A percentile compares a stretch with the other conserved stretches of the same genome.
Evolutionary conservation across 2,113 vertebrate species (phyloP).

Genomic region (Lutjanus erythropterus): DNA sequence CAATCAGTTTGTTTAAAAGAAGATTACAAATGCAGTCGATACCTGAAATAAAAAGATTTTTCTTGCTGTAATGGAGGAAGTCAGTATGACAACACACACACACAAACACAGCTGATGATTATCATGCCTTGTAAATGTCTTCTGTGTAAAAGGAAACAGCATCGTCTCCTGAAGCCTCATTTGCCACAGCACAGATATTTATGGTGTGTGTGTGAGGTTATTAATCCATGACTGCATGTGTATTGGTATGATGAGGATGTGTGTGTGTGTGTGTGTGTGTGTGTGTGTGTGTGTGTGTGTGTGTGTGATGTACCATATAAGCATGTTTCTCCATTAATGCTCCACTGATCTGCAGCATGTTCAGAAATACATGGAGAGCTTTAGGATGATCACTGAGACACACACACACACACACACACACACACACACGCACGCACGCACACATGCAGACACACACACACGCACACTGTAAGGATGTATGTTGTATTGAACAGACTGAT

Average conservation of each 20-base stretch:
- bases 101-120: not conserved
- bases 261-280: constrained; percentile 17
- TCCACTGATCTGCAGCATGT: constrained; percentile 14
- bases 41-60: too few relatives aligned
- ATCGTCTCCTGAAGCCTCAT: constrained; percentile 2
- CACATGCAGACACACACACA: constrained; percentile 11
- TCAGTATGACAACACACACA: not conserved
- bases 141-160: not conserved
- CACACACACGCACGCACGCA: constrained; percentile 14
- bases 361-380: constrained; percentile 10
- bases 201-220: constrained; percentile 2
- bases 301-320: constrained; percentile 33
- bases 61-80: too few relatives aligned
- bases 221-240: constrained; percentile 12
- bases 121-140: not conserved
- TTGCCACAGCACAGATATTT: not conserved
- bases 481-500: not conserved
- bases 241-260: constrained; percentile 12
- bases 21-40: too few relatives aligned
- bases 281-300: constrained; percentile 22
- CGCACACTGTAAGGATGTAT: not conserved
- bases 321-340: constrained; percentile 49
- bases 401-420: constrained; percentile 17
- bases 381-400: not conserved
- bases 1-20: too few relatives aligned